These are phyloP conservation scores for Trachythela sp. DNA, from an alignment of 64 coral and sea anemone genomes.

Conservation along the genomic window DNA sequence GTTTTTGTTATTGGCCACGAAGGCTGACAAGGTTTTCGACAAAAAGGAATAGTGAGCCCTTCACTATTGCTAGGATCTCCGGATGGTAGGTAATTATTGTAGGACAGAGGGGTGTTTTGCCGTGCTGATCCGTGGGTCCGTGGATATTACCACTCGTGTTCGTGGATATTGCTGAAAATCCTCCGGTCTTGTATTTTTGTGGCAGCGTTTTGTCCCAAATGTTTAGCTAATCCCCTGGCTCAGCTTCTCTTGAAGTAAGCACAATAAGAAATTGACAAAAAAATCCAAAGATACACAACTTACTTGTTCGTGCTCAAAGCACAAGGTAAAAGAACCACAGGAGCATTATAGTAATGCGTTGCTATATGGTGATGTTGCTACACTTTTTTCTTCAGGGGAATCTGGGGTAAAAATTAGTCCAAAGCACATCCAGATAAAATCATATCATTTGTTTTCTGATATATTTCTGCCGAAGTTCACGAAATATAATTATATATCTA, in stretches of 20 bases:
- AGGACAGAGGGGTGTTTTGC: not conserved
- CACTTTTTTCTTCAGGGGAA: not conserved
- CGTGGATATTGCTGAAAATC: not conserved
- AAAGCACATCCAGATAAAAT: not conserved
- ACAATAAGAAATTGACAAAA: not conserved
- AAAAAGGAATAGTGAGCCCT: slow-evolving; percentile 23
- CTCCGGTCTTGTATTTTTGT: not conserved
- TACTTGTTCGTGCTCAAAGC: not conserved
- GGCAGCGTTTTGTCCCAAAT: not conserved
- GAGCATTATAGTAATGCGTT: not conserved
- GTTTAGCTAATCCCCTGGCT: not conserved
- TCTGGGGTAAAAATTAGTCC: not conserved
- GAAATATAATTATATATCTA: no score
- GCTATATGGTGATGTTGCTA: not conserved
- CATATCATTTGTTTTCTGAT: no score
- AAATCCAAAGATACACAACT: not conserved
- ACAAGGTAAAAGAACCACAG: no score
- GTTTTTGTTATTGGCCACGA: not conserved
- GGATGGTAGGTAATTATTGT: slow-evolving; percentile 18
- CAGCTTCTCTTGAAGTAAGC: not conserved
- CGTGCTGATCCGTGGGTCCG: no score
- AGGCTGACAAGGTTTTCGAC: not conserved
- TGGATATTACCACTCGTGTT: no score
- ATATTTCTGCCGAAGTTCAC: no score
- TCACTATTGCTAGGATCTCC: slow-evolving; percentile 29